phyloP scores from a whole-genome alignment of 2,113 vertebrate species.

The Prionailurus bengalensis region DNA sequence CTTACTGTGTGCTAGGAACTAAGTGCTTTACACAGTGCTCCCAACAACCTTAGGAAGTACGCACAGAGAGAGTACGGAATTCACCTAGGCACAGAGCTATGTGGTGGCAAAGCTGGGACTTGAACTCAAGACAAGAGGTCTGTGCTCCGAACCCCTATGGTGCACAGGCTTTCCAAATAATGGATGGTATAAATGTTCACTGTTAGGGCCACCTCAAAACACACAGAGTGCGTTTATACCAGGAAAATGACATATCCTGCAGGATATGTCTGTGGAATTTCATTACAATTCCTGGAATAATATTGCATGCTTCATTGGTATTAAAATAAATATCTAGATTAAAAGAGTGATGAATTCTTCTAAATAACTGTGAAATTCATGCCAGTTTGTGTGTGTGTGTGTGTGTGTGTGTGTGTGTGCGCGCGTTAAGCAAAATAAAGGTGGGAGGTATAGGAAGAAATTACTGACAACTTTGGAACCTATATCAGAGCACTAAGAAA shows the following conservation, averaged over 20 bases:
- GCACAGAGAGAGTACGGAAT: neutral
- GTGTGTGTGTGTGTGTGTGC: neutral
- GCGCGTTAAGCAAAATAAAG: neutral
- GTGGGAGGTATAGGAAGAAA: neutral
- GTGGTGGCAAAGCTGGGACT: neutral
- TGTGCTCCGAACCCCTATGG: rapidly evolving
- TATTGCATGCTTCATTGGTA: neutral
- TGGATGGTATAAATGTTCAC: rapidly evolving
- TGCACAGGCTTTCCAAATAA: neutral
- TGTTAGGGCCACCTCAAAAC: neutral
- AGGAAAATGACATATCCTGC: neutral
- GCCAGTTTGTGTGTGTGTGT: neutral
- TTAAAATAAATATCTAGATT: neutral
- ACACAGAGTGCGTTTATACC: neutral
- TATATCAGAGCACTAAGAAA: neutral
- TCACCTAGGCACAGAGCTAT: neutral
- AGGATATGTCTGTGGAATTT: too few relatives aligned
- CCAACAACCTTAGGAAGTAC: neutral
- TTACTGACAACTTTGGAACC: neutral
- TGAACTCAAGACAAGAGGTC: neutral
- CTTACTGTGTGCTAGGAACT: too few relatives aligned
- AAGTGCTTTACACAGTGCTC: neutral
- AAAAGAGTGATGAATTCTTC: neutral
- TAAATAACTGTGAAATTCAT: neutral
- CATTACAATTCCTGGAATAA: neutral